Percentiles rank a stretch among this genome's conserved stretches.
These are phyloP conservation scores for Stenodema calcarata DNA, from an alignment of 2,888 invertebrate genomes.

Conservation along the genomic window DNA sequence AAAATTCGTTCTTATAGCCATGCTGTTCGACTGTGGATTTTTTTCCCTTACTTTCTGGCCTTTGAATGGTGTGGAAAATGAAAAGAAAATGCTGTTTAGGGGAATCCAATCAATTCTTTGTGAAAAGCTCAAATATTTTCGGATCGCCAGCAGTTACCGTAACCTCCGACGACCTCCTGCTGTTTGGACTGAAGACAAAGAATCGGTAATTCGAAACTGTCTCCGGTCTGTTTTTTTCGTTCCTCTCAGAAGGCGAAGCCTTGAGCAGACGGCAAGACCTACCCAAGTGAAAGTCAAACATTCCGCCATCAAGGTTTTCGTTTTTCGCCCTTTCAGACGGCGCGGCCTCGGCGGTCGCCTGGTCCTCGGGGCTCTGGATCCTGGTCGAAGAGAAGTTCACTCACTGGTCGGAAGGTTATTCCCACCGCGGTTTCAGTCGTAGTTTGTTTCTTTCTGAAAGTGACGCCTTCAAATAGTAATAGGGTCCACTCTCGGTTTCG, in stretches of 20 bases:
- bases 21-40: too few relatives aligned
- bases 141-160: background rate
- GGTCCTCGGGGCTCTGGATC: too few relatives aligned
- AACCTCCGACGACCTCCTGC: background rate
- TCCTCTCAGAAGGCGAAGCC: background rate
- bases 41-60: too few relatives aligned
- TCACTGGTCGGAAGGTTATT: too few relatives aligned
- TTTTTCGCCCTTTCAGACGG: background rate
- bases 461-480: background rate
- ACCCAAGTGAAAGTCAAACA: conserved; percentile 14
- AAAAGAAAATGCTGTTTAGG: background rate
- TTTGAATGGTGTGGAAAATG: too few relatives aligned
- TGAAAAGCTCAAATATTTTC: background rate
- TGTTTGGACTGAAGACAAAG: background rate
- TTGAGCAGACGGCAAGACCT: background rate
- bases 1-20: too few relatives aligned
- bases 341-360: too few relatives aligned
- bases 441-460: conserved; percentile 15
- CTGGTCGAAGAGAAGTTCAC: too few relatives aligned
- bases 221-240: background rate
- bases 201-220: background rate
- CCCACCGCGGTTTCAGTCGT: background rate
- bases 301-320: background rate
- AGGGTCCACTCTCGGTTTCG: background rate
- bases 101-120: background rate